A percentile compares a stretch with the other conserved stretches of the same genome.
Evolutionary conservation across 2,888 invertebrate genomes (phyloP).

Genomic region (Candidula unifasciata): DNA sequence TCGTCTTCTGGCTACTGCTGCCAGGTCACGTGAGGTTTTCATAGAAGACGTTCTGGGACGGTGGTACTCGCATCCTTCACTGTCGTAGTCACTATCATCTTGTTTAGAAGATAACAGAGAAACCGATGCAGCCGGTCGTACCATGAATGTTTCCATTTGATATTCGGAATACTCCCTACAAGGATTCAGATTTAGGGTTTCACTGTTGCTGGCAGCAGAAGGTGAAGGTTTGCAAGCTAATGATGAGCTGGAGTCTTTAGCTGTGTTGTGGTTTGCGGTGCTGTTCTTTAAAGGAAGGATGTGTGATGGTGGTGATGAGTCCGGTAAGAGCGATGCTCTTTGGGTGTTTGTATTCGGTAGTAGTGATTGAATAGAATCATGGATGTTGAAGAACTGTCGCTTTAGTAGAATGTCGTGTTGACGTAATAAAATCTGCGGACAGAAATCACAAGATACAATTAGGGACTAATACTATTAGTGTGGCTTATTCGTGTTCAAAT

Average conservation of each 20-base stretch:
- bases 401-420: constrained; percentile 71
- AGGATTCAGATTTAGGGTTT: neutral
- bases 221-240: neutral
- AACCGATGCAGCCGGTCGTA: constrained; percentile 64
- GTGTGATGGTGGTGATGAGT: neutral
- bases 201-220: neutral
- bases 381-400: constrained; percentile 70
- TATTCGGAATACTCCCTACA: constrained; percentile 56
- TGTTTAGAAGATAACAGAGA: constrained; percentile 58
- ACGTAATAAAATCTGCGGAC: constrained; percentile 66
- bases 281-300: neutral
- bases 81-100: constrained; percentile 56
- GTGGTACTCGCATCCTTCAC: constrained; percentile 56
- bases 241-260: neutral
- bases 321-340: neutral
- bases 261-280: neutral
- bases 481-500: no score
- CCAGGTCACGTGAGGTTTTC: constrained; percentile 70
- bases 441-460: no score
- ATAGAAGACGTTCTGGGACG: constrained; percentile 69
- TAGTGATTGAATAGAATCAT: constrained; percentile 65
- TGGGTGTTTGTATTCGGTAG: constrained; percentile 41
- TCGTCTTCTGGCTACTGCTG: constrained; percentile 68
- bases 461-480: no score
- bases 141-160: constrained; percentile 60